A percentile compares a stretch with the other conserved stretches of the same genome.
phyloP scores from a whole-genome alignment of 2,797 vertebrate species.

The Petrocephalus sullivani region DNA sequence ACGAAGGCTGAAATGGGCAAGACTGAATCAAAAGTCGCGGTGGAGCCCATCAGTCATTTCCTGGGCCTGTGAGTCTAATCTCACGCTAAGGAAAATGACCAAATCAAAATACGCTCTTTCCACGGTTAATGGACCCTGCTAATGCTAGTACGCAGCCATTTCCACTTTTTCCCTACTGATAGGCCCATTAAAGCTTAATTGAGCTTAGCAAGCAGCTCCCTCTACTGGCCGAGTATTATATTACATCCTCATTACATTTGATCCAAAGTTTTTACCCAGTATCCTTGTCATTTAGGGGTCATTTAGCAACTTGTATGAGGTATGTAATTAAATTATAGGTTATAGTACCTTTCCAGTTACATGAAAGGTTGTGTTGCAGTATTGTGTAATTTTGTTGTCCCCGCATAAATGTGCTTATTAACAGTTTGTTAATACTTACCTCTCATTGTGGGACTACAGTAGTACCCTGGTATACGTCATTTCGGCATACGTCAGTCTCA shows the following conservation, averaged over 20 bases:
- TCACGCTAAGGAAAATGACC: not conserved
- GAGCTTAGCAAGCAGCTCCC: constrained; percentile 9
- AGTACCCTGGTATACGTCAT: too few relatives aligned
- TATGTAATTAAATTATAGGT: not conserved
- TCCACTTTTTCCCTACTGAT: not conserved
- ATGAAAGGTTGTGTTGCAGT: not conserved
- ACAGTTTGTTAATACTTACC: not conserved
- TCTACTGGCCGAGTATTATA: constrained; percentile 10
- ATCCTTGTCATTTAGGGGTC: not conserved
- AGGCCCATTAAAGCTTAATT: not conserved
- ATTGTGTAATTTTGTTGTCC: not conserved
- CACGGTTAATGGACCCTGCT: not conserved
- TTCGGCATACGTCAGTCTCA: too few relatives aligned
- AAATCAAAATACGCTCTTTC: not conserved
- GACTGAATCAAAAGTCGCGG: constrained; percentile 4
- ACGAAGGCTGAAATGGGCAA: not conserved
- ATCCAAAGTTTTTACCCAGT: not conserved
- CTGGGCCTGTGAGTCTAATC: not conserved
- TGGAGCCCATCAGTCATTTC: not conserved
- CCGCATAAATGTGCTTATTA: not conserved
- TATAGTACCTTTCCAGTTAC: not conserved
- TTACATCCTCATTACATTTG: not conserved
- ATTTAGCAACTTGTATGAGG: not conserved
- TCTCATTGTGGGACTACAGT: not conserved
- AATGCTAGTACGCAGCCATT: not conserved